These are phyloP conservation scores for Gambusia holbrooki DNA, from an alignment of 2,113 vertebrate species.

Conservation along the genomic window DNA sequence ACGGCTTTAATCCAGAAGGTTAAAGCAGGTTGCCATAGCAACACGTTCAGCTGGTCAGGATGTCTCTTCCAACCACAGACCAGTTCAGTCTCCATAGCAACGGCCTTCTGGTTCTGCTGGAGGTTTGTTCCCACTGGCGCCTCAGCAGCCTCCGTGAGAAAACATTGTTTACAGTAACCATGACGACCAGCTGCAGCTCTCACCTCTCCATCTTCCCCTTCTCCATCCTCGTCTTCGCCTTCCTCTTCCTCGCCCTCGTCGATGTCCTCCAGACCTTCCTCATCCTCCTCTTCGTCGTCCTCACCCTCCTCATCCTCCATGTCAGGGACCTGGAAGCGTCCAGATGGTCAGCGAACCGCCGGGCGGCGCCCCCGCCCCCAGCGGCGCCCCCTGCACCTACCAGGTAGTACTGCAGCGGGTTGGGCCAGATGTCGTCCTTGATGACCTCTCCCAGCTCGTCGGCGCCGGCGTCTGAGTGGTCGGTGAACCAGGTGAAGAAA, in stretches of 20 bases:
- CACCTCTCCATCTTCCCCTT: slow-evolving; percentile 95
- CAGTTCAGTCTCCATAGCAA: too few species aligned
- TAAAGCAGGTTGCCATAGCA: too few species aligned
- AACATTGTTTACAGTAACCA: too few species aligned
- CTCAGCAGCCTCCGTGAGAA: too few species aligned
- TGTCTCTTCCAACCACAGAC: too few species aligned
- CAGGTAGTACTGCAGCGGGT: slow-evolving; percentile 97
- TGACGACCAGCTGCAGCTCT: slow-evolving; percentile 5
- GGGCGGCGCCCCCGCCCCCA: too few species aligned
- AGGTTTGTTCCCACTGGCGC: too few species aligned
- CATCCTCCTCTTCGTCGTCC: slow-evolving; percentile 94
- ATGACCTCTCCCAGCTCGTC: slow-evolving; percentile 97
- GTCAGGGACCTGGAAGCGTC: slow-evolving; percentile 88
- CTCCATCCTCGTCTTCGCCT: slow-evolving; percentile 90
- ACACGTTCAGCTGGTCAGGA: too few species aligned
- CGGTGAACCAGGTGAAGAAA: slow-evolving; percentile 98
- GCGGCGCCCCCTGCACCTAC: slow-evolving; percentile 63
- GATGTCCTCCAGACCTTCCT: slow-evolving; percentile 96
- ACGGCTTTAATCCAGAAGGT: too few species aligned
- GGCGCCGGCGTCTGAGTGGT: slow-evolving; percentile 94
- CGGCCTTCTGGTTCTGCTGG: too few species aligned
- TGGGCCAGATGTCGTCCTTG: slow-evolving; percentile 98
- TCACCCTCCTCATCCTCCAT: slow-evolving; percentile 98
- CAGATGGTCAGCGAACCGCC: background rate
- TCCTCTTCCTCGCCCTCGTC: slow-evolving; percentile 97